Evolutionary conservation across 2,797 vertebrate species (phyloP).

Genomic region (Cossypha caffra): DNA sequence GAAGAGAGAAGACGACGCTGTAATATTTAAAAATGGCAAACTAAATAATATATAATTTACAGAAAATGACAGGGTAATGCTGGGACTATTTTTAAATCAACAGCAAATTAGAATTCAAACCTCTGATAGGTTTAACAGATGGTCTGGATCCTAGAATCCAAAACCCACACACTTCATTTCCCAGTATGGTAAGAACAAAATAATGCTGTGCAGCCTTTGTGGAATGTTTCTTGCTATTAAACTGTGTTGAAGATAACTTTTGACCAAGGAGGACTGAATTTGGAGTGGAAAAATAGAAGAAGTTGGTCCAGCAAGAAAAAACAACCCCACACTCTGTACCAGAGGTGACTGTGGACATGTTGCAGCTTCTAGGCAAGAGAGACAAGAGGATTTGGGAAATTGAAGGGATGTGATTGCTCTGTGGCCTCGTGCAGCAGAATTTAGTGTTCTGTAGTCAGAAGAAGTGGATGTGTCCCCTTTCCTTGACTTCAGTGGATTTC

Average conservation of each 20-base stretch:
- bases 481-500: neutral
- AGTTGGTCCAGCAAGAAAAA: neutral
- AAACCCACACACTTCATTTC: constrained; percentile 73
- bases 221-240: constrained; percentile 62
- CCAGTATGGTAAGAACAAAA: constrained; percentile 65
- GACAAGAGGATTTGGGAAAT: neutral
- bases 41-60: constrained; percentile 78
- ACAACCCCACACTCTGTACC: neutral
- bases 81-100: constrained; percentile 75
- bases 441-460: neutral
- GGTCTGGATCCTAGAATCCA: constrained; percentile 73
- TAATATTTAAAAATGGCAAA: constrained; percentile 78
- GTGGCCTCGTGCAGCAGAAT: neutral
- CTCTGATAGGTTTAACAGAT: constrained; percentile 78
- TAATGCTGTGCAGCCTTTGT: constrained; percentile 49
- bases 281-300: constrained; percentile 30
- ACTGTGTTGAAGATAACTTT: constrained; percentile 41
- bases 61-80: constrained; percentile 76
- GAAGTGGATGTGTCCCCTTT: neutral
- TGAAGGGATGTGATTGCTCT: neutral
- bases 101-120: constrained; percentile 76
- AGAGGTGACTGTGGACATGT: neutral
- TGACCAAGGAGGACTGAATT: constrained; percentile 2
- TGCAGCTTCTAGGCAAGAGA: neutral
- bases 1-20: constrained; percentile 38